These are phyloP conservation scores for Tachina fera DNA, from an alignment of 2,888 invertebrate genomes.

Conservation along the genomic window DNA sequence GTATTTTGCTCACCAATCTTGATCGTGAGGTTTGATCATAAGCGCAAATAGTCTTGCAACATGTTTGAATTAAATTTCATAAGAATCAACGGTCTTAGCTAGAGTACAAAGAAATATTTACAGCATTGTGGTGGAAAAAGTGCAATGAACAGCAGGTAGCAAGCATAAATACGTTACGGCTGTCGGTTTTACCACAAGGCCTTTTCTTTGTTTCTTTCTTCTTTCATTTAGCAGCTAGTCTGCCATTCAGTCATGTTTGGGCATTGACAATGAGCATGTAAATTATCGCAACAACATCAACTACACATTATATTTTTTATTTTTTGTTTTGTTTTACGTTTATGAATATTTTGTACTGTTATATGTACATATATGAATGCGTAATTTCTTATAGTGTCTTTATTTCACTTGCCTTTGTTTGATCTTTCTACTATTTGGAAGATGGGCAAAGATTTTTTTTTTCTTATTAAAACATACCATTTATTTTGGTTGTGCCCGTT, in stretches of 20 bases:
- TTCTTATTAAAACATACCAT: too few relatives aligned
- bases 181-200: slow-evolving; percentile 53
- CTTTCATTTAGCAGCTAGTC: neutral
- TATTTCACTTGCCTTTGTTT: slow-evolving; percentile 64
- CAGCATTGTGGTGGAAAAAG: slow-evolving; percentile 30
- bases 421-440: slow-evolving; percentile 20
- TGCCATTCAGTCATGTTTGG: slow-evolving; percentile 14
- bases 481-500: too few relatives aligned
- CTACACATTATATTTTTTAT: slow-evolving; percentile 31
- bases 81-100: slow-evolving; percentile 22
- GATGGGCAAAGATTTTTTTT: too few relatives aligned
- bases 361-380: slow-evolving; percentile 56
- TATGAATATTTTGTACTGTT: slow-evolving; percentile 51
- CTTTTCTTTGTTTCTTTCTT: slow-evolving; percentile 51
- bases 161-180: slow-evolving; percentile 27
- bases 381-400: slow-evolving; percentile 72
- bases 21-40: slow-evolving; percentile 29
- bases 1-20: neutral
- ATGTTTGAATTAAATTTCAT: slow-evolving; percentile 57
- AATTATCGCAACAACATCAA: too few relatives aligned
- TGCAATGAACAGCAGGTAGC: slow-evolving; percentile 53
- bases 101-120: slow-evolving; percentile 49
- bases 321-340: neutral
- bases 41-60: slow-evolving; percentile 42
- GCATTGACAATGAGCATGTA: slow-evolving; percentile 34